phyloP scores from a whole-genome alignment of 2,797 vertebrate species.

The Varecia variegata region DNA sequence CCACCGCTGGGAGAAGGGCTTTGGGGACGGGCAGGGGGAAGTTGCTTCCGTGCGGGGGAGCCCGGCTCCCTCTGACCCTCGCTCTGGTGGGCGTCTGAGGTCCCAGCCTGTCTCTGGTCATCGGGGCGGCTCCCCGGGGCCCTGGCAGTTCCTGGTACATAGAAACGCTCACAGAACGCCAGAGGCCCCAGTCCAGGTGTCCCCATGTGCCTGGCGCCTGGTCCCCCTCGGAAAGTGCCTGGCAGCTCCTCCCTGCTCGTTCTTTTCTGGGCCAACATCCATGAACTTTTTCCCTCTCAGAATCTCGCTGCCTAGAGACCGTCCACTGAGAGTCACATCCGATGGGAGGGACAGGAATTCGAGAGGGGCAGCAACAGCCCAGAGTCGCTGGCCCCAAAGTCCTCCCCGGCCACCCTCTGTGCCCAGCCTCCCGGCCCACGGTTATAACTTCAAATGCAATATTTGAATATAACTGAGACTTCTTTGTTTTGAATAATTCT shows the following conservation, averaged over 20 bases:
- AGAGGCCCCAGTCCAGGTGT: rapidly evolving
- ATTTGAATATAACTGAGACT: not conserved
- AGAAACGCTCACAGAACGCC: not conserved
- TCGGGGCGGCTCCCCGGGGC: rapidly evolving
- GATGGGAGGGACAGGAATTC: no score
- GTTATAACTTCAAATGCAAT: not conserved
- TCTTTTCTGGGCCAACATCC: no score
- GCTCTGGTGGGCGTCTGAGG: rapidly evolving
- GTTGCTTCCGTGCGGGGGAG: rapidly evolving
- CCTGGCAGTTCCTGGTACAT: not conserved
- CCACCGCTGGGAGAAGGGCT: not conserved
- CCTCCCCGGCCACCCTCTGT: not conserved
- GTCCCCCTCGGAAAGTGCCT: not conserved
- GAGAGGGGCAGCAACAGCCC: rapidly evolving
- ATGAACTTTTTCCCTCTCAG: not conserved
- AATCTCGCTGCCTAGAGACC: not conserved
- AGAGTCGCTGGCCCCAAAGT: rapidly evolving
- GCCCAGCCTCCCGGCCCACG: rapidly evolving
- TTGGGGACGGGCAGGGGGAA: not conserved
- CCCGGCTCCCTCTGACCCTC: not conserved
- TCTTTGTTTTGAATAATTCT: not conserved
- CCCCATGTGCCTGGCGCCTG: not conserved
- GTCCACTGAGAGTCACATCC: rapidly evolving
- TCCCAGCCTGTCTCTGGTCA: not conserved
- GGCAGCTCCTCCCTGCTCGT: not conserved